Conservation (phyloP, 2,113 vertebrate species). For the Climacteris rufus region DNA sequence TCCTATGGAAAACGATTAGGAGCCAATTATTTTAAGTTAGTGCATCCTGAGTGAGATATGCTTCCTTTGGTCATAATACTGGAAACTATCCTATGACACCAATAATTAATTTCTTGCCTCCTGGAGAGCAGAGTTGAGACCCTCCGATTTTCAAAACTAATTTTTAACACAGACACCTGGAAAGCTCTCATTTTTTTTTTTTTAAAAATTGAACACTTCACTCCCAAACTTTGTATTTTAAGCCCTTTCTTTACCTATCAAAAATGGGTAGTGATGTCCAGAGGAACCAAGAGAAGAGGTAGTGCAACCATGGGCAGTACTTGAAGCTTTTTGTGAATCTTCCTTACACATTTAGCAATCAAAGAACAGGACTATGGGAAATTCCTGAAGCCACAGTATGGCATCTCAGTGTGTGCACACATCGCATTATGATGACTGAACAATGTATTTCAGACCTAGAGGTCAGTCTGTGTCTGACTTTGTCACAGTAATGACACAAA, state of each 20-base stretch:
- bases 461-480: neutral
- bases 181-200: neutral
- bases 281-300: neutral
- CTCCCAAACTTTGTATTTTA: neutral
- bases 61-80: neutral
- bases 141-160: neutral
- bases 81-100: neutral
- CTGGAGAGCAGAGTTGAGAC: neutral
- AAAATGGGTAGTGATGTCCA: neutral
- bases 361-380: neutral
- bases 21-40: neutral
- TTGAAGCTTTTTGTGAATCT: neutral
- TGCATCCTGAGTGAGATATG: neutral
- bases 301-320: neutral
- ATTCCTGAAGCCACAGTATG: neutral
- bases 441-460: neutral
- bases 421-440: neutral
- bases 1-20: neutral
- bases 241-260: neutral
- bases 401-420: neutral
- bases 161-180: neutral
- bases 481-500: too few species aligned
- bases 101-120: neutral
- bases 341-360: neutral
- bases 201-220: neutral